Evolutionary conservation across 2,888 invertebrate genomes (phyloP), one percentile per base, ranked within the genome.

Genomic region (Eupithecia vulgata): DNA sequence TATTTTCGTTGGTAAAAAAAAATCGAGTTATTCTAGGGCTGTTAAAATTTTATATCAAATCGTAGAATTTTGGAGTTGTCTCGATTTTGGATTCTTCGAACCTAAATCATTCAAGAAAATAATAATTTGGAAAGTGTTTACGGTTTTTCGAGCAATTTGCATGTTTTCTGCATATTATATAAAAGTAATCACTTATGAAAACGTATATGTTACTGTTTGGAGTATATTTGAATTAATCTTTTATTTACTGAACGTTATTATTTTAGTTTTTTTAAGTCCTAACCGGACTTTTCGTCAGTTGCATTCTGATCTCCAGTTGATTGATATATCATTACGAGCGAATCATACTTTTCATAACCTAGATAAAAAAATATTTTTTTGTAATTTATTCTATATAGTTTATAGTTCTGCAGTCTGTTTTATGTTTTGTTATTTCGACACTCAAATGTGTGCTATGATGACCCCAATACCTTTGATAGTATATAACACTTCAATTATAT

Each of bases 21-120:
- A 21, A 57, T 17, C 7, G 6, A 13, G 25, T 13, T 57, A 25
- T 57, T 12, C 21, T 5, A 57, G 13, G 5, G 57, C 57, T 25
- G 25, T 57, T 21, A 57, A 12, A 10, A 17, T 48, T 34, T 17
- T 30, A 12, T 21, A 17, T 15, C 25, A 30, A 13, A 3, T 25
- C 30, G 48, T 57, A 25, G 57, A 57, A 25, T 25, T 57, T 5
- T 57, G 57, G 57, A 25, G 12, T 45, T 62, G 35, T 62, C 62
- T 62, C 10, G 35, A 62, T 62, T 35, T 62, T 3, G 62, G 35
- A 62, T 57, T 57, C 25, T 57, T 25, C 25, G 57, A 57, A 57
- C 13, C 13, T 12, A 57, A 57, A 13, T 57, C 57, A 13, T 57
- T 13, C 25, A 57, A 25, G 21, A 57, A 25, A 25, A 25, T 12